Conservation (phyloP, 2,888 invertebrate genomes). For the Seira musarum region DNA sequence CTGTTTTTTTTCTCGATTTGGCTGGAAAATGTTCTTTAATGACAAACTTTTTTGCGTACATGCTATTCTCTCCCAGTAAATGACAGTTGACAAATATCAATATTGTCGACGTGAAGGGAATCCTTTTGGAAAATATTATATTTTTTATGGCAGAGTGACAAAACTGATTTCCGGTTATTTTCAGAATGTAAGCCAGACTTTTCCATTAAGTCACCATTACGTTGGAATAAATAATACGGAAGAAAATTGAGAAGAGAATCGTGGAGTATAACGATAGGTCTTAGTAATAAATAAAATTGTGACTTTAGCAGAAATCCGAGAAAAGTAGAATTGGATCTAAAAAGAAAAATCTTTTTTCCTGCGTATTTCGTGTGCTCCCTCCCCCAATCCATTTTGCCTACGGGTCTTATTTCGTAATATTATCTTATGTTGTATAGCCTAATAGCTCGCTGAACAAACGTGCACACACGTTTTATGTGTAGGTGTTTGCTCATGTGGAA, state of each 20-base stretch:
- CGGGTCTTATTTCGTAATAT: neutral
- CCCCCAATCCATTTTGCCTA: neutral
- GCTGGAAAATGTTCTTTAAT: no score
- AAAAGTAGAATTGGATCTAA: neutral
- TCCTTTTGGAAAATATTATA: neutral
- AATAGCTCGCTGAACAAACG: no score
- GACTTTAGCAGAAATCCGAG: slow-evolving; percentile 3
- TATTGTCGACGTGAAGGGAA: neutral
- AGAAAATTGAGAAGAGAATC: neutral
- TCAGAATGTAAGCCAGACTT: no score
- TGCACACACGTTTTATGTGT: no score
- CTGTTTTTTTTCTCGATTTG: no score
- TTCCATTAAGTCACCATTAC: neutral
- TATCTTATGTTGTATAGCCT: neutral
- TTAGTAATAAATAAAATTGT: slow-evolving; percentile 5
- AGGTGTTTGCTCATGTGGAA: no score
- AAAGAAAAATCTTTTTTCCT: neutral
- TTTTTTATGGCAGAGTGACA: no score
- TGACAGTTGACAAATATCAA: neutral
- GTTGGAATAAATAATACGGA: neutral
- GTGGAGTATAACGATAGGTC: no score
- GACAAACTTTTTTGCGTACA: neutral
- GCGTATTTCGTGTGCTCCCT: neutral
- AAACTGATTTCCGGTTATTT: no score
- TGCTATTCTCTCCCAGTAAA: neutral